Conservation (phyloP, 2,888 invertebrate genomes). For the Eugnorisma glareosa region DNA sequence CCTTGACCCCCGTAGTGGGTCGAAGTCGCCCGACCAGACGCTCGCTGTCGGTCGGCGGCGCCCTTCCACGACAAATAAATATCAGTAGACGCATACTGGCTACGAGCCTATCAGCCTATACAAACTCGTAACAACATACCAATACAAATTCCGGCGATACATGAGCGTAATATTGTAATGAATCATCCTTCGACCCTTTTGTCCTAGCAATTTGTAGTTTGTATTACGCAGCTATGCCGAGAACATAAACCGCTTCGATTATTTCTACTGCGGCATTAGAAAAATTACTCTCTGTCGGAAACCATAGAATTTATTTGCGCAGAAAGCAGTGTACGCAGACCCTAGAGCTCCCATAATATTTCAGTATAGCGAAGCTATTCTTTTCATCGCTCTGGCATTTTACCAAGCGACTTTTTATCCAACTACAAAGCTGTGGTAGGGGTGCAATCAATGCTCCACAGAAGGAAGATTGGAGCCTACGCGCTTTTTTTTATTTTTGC, state of each 20-base stretch:
- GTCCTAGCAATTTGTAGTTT: slow-evolving; percentile 40
- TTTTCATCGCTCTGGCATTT: slow-evolving; percentile 87
- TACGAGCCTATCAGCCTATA: slow-evolving; percentile 53
- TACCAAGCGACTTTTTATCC: slow-evolving; percentile 88
- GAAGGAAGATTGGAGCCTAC: slow-evolving; percentile 81
- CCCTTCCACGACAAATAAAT: slow-evolving; percentile 79
- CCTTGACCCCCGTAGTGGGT: slow-evolving; percentile 80
- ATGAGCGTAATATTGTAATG: slow-evolving; percentile 50
- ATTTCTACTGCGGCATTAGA: slow-evolving; percentile 43
- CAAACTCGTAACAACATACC: slow-evolving; percentile 53
- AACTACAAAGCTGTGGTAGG: slow-evolving; percentile 82
- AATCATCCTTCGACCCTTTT: slow-evolving; percentile 57
- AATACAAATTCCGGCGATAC: slow-evolving; percentile 55
- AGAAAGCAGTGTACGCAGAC: slow-evolving; percentile 71
- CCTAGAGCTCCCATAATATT: slow-evolving; percentile 80
- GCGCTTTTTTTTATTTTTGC: slow-evolving; percentile 78
- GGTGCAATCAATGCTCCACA: slow-evolving; percentile 86
- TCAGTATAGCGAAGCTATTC: slow-evolving; percentile 81
- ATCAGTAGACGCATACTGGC: slow-evolving; percentile 71
- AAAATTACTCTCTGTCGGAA: slow-evolving; percentile 47
- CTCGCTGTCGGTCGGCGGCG: slow-evolving; percentile 74
- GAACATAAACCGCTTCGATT: slow-evolving; percentile 19
- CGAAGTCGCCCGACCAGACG: slow-evolving; percentile 73
- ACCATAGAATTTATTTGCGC: slow-evolving; percentile 53
- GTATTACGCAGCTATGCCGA: slow-evolving; percentile 9